These are phyloP conservation scores for Carcina quercana DNA, from an alignment of 2,888 invertebrate species.

Conservation along the genomic window DNA sequence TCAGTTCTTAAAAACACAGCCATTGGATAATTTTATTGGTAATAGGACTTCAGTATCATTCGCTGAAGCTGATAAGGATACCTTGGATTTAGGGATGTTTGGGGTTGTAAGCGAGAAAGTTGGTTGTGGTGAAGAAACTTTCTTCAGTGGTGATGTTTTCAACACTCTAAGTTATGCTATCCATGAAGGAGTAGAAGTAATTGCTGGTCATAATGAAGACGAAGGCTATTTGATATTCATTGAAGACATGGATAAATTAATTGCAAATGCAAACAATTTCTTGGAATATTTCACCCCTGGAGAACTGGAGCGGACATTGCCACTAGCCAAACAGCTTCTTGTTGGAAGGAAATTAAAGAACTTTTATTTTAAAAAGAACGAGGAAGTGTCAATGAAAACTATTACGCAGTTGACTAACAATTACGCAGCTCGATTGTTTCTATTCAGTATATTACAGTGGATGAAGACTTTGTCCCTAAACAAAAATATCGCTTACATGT, in stretches of 20 bases:
- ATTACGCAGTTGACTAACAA: neutral
- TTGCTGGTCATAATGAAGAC: constrained; percentile 78
- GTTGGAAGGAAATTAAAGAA: constrained; percentile 31
- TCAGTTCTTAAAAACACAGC: constrained; percentile 25
- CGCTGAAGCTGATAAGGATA: constrained; percentile 11
- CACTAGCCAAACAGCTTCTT: constrained; percentile 29
- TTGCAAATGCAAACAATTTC: constrained; percentile 27
- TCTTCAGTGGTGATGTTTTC: constrained; percentile 22
- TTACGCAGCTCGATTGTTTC: constrained; percentile 19
- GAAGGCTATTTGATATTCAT: constrained; percentile 66
- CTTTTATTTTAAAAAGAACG: constrained; percentile 33
- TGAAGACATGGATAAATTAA: constrained; percentile 15
- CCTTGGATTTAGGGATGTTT: constrained; percentile 13
- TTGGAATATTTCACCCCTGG: constrained; percentile 36
- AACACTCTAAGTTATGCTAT: constrained; percentile 53
- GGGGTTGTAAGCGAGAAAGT: constrained; percentile 25
- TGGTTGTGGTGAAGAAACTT: constrained; percentile 24
- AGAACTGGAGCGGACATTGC: constrained; percentile 23
- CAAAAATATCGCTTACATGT: constrained; percentile 29
- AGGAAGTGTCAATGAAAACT: constrained; percentile 18
- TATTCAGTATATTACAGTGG: constrained; percentile 25
- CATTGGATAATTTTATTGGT: too few species aligned
- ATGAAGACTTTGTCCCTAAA: constrained; percentile 26
- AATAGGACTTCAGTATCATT: constrained; percentile 11
- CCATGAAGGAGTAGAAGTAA: constrained; percentile 70